Conservation (phyloP, 1,140 invertebrate species). For the Lordiphosa stackelbergi region DNA sequence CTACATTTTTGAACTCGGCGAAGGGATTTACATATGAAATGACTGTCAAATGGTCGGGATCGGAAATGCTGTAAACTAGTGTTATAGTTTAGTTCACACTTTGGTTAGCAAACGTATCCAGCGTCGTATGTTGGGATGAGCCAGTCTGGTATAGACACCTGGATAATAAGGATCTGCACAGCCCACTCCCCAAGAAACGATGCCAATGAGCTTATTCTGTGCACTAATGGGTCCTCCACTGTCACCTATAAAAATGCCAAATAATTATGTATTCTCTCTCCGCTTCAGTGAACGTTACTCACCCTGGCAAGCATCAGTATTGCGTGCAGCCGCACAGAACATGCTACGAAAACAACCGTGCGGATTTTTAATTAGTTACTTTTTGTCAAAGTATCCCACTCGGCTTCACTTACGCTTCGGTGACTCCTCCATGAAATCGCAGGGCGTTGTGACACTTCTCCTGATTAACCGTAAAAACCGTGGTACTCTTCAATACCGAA, state of each 20-base stretch:
- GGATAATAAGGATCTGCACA: conserved; percentile 80
- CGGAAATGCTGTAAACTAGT: too few species aligned
- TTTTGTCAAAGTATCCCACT: conserved; percentile 11
- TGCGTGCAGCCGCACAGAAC: conserved; percentile 78
- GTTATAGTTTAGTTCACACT: conserved; percentile 28
- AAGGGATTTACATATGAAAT: too few species aligned
- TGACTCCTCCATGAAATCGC: conserved; percentile 57
- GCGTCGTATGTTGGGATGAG: conserved; percentile 59
- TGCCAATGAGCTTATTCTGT: conserved; percentile 77
- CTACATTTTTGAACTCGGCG: too few species aligned
- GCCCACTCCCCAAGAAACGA: conserved; percentile 82
- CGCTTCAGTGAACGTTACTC: conserved; percentile 4
- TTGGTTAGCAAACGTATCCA: conserved; percentile 69
- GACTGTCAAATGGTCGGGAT: too few species aligned
- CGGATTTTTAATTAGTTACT: conserved; percentile 5
- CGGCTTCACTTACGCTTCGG: conserved; percentile 57
- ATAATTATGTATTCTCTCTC: not conserved
- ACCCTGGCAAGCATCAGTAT: conserved; percentile 75
- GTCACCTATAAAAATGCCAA: conserved; percentile 60
- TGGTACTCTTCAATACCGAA: conserved; percentile 58
- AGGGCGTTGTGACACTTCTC: conserved; percentile 50
- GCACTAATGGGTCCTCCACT: conserved; percentile 78
- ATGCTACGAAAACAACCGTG: conserved; percentile 61
- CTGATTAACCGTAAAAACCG: conserved; percentile 63
- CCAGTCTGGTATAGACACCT: conserved; percentile 82